Base-by-base conservation (phyloP, 2,113 vertebrate genomes). In the Procavia capensis region DNA sequence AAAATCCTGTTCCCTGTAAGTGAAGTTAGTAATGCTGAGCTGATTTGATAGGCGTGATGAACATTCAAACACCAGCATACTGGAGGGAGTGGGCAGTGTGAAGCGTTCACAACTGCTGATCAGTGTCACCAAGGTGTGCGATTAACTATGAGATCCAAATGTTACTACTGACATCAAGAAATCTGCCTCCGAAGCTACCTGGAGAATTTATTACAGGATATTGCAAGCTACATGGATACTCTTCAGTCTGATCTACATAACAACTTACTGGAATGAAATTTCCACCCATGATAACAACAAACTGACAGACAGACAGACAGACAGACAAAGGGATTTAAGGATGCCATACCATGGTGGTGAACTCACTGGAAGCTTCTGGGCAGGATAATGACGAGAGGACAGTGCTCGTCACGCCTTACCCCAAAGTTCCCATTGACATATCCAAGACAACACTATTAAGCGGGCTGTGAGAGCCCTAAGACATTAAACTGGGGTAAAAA, bases 91-190 rank as follows among this genome's bases (percentile, higher is more conserved):
- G 78, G 66, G 76, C 72, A 88, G 72, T 64, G 78, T 78, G 66
- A 82, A 74, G 43, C 85, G 63, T 90, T 95, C 39, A 59, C 31
- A 36, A 72, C 43, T 63, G 41, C 50, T 66, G 43, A 41, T 63
- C 86, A 92, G 92, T 93, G 95, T 92, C 91, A 90, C 63, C 74
- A 94, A 93, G 36, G 27, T 36, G 72, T 22, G 81, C 82, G 76
- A 85, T 87, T 85, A 92, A 20, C 76, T 87, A 80, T 87, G 72
- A 92, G 90, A 96, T 93, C 66, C 82, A 94, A 88, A 95, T 91
- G 66, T 93, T 87, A 82, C 91, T 78, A 41, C 50, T 54, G 17
- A 54, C 11, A 54, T 85, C 75, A 82, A 81, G 92, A 95, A 93
- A 95, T 88, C 66, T 88, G 94, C 86, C 86, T 93, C 76, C 76